Evolutionary conservation across 2,113 vertebrate genomes (phyloP), one percentile per base, ranked within the genome.

Genomic region (Gambusia affinis): DNA sequence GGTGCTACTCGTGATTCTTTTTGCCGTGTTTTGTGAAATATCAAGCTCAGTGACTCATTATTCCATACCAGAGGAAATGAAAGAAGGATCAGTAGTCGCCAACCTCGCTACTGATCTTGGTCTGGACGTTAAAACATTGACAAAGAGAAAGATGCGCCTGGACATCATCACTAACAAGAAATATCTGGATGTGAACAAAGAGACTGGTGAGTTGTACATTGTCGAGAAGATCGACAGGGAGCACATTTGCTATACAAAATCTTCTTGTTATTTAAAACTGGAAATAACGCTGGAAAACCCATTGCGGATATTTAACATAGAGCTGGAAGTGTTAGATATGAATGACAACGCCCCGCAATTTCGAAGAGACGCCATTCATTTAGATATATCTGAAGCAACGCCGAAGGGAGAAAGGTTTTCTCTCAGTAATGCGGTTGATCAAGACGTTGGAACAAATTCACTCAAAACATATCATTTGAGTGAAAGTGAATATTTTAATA

Each of bases 41-140:
- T 54, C 8, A 24, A 54, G 89, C 81, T 91, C 89, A 68, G 92
- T 93, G 76, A 94, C 90, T 10, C 85, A 92, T 37, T 94, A 95
- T 75, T 94, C 94, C 17, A 92, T 95, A 83, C 90, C 91, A 0
- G 94, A 94, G 72, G 94, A 95, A 80, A 93, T 93, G 93, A 92
- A 94, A 4, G 74, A 83, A 7, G 93, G 92, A 11, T 92, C 93
- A 11, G 86, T 94, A 22, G 92, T 95, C 35, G 91, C 93, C 0
- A 94, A 95, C 86, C 82, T 95, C 7, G 94, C 89, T 11, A 70
- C 91, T 7, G 93, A 95, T 88, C 69, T 95, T 30, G 93, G 93
- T 82, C 84, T 95, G 12, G 91, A 93, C 4, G 47, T 60, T 28
- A 81, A 51, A 47, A 80, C 78, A 69, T 68, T 94, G 70, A 84